Conservation (phyloP, 64 coral and sea anemone genomes). For the Dendronephthya gigantea region DNA sequence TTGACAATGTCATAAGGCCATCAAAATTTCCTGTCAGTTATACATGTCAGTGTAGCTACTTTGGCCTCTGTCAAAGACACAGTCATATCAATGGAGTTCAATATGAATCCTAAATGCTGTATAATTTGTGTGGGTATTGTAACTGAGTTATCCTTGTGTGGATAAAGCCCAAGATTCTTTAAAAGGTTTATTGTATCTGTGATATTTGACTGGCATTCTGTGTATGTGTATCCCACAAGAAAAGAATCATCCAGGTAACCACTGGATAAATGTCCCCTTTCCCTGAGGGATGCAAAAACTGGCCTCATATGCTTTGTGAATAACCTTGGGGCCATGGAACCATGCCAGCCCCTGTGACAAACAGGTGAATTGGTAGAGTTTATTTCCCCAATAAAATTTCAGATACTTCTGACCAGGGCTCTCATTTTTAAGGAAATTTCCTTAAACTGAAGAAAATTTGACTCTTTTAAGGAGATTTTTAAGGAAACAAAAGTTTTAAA, state of each 20-base stretch:
- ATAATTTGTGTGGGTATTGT: not conserved
- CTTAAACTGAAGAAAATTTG: no score
- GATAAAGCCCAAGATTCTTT: not conserved
- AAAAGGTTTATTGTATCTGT: not conserved
- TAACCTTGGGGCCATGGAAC: not conserved
- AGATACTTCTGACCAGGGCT: no score
- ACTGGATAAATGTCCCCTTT: not conserved
- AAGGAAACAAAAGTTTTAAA: not conserved
- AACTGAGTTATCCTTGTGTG: slow-evolving; percentile 1
- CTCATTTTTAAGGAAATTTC: no score
- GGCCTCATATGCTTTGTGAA: not conserved
- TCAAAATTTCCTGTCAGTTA: not conserved
- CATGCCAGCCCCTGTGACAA: not conserved
- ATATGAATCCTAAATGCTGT: not conserved
- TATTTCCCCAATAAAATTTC: no score
- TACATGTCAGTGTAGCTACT: not conserved
- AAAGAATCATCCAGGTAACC: not conserved
- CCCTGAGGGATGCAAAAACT: not conserved
- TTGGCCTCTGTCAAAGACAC: not conserved
- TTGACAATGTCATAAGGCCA: not conserved
- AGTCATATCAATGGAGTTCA: not conserved
- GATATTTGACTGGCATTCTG: not conserved
- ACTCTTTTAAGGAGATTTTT: not conserved
- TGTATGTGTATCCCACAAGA: not conserved
- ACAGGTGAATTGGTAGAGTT: not conserved